A percentile compares a stretch with the other conserved stretches of the same genome.
phyloP scores from a whole-genome alignment of 2,888 invertebrate species.

The Cheilosia vulpina region DNA sequence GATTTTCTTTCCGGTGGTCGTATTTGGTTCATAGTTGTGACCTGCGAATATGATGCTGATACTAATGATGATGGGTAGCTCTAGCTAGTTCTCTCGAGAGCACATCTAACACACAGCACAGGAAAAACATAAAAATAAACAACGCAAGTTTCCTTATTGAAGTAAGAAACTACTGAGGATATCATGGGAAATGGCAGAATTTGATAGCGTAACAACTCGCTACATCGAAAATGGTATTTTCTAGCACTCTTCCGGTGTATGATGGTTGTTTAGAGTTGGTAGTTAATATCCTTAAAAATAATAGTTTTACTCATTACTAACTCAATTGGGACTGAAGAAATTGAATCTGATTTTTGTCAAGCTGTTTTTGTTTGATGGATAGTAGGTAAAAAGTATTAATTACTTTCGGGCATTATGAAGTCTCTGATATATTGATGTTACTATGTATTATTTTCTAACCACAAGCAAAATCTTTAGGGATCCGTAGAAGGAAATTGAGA shows the following conservation, averaged over 20 bases:
- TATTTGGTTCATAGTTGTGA: slow-evolving; percentile 11
- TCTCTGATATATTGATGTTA: too few relatives aligned
- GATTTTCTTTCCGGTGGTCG: background rate
- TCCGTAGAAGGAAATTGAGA: too few relatives aligned
- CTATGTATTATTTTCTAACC: too few relatives aligned
- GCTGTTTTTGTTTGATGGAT: too few relatives aligned
- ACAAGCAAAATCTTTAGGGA: too few relatives aligned
- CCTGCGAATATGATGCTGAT: slow-evolving; percentile 23
- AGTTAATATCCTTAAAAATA: slow-evolving; percentile 20
- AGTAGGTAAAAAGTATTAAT: too few relatives aligned
- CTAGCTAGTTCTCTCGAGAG: slow-evolving; percentile 4
- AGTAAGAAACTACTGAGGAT: slow-evolving; percentile 44
- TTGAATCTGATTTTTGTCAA: background rate
- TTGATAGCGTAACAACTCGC: background rate
- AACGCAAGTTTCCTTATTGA: slow-evolving; percentile 45
- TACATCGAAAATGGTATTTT: slow-evolving; percentile 6
- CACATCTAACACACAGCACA: background rate
- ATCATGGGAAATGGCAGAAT: background rate
- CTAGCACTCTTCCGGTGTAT: background rate
- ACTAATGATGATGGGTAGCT: slow-evolving; percentile 35
- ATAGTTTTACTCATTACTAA: slow-evolving; percentile 23
- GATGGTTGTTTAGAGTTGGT: slow-evolving; percentile 18
- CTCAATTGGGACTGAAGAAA: slow-evolving; percentile 5
- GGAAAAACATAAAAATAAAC: background rate
- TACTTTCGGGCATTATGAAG: too few relatives aligned